phyloP scores from a whole-genome alignment of 2,797 vertebrate genomes.

The Sebastes diploproa region DNA sequence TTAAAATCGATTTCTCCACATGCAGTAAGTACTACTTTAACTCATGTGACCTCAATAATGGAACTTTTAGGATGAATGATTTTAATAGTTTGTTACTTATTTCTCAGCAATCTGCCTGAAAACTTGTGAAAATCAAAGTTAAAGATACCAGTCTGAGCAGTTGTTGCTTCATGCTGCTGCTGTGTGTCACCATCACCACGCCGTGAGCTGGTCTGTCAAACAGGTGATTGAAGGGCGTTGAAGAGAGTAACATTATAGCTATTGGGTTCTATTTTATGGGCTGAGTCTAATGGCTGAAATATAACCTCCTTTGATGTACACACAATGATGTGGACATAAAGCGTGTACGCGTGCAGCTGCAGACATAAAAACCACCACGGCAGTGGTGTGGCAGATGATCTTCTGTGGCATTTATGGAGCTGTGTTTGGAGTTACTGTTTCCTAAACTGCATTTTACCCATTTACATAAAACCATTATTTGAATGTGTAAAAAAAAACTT shows the following conservation, averaged over 20 bases:
- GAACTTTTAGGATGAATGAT: background rate
- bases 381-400: background rate
- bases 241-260: background rate
- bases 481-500: background rate
- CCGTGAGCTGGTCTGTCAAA: background rate
- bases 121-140: background rate
- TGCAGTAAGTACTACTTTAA: background rate
- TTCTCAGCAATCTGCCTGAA: background rate
- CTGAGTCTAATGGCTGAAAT: conserved; percentile 9
- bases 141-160: background rate
- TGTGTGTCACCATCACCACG: background rate
- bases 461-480: background rate
- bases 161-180: background rate
- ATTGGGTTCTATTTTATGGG: background rate
- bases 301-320: background rate
- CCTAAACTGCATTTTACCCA: background rate
- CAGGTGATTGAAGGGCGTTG: background rate
- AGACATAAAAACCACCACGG: background rate
- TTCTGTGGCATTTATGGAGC: background rate
- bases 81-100: background rate
- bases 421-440: background rate
- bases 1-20: conserved; percentile 2
- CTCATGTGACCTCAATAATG: conserved; percentile 1
- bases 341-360: conserved; percentile 5
- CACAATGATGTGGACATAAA: background rate